phyloP scores from a whole-genome alignment of 1,140 invertebrate species.

The Lordiphosa clarofinis region DNA sequence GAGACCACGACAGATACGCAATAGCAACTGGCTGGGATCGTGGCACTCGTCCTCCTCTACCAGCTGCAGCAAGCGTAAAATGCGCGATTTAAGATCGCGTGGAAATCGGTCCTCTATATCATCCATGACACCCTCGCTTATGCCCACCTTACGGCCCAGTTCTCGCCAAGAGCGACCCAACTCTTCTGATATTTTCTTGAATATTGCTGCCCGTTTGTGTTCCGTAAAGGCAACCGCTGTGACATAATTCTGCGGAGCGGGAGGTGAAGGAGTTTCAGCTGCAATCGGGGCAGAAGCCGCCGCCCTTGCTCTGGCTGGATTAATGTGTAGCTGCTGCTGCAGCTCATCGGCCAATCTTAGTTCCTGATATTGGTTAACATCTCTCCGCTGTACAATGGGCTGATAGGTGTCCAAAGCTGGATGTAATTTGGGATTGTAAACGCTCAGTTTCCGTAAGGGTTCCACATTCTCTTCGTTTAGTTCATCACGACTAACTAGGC shows the following conservation, averaged over 20 bases:
- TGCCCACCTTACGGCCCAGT: slow-evolving; percentile 79
- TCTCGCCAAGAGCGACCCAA: slow-evolving; percentile 81
- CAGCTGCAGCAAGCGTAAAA: slow-evolving; percentile 47
- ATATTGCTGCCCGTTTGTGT: slow-evolving; percentile 55
- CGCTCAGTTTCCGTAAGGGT: slow-evolving; percentile 17
- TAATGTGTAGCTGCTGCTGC: slow-evolving; percentile 36
- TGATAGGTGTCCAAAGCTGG: slow-evolving; percentile 35
- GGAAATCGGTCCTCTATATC: slow-evolving; percentile 74
- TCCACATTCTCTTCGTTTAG: slow-evolving; percentile 52
- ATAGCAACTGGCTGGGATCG: slow-evolving; percentile 49
- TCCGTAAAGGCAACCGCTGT: slow-evolving; percentile 38
- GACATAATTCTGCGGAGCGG: slow-evolving; percentile 29
- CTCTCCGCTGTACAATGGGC: background rate
- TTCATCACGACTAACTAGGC: slow-evolving; percentile 50
- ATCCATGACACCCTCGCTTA: slow-evolving; percentile 81
- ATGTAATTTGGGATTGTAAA: slow-evolving; percentile 12
- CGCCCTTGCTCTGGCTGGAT: background rate
- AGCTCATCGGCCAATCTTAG: slow-evolving; percentile 53
- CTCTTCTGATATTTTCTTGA: slow-evolving; percentile 61
- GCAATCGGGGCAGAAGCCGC: background rate
- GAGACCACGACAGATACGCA: slow-evolving; percentile 54
- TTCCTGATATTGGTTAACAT: slow-evolving; percentile 46
- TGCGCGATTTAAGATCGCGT: slow-evolving; percentile 52
- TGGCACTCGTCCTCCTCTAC: slow-evolving; percentile 66
- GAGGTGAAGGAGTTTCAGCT: background rate